Conservation (phyloP, 2,888 invertebrate species). For the Pemphredon lugubris region DNA sequence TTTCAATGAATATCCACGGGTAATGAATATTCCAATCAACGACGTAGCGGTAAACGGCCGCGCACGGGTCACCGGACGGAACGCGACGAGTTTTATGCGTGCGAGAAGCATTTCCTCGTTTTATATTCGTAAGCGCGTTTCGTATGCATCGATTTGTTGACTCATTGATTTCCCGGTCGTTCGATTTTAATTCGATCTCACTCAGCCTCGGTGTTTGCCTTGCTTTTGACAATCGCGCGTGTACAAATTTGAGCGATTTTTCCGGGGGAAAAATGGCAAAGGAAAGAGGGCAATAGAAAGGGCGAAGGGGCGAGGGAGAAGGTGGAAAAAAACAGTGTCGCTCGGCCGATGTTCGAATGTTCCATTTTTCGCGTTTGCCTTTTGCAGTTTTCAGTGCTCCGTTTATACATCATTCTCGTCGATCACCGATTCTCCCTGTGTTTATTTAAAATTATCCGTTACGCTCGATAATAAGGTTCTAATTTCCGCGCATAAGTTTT, state of each 20-base stretch:
- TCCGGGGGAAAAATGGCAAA: constrained; percentile 13
- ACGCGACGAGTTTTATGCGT: constrained; percentile 47
- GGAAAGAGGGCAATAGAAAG: neutral
- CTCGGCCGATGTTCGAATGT: constrained; percentile 21
- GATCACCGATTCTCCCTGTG: constrained; percentile 16
- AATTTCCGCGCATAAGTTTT: constrained; percentile 2
- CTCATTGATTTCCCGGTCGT: constrained; percentile 60
- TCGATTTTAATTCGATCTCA: constrained; percentile 66
- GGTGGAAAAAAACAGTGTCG: neutral
- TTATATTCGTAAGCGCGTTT: constrained; percentile 59
- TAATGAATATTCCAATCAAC: constrained; percentile 45
- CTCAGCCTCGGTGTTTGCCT: constrained; percentile 50
- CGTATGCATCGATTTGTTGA: constrained; percentile 61
- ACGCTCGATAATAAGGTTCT: constrained; percentile 1
- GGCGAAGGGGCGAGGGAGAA: constrained; percentile 2
- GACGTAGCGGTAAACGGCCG: constrained; percentile 1
- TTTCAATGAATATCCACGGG: neutral
- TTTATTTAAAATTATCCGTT: constrained; percentile 4
- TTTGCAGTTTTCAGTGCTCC: constrained; percentile 14
- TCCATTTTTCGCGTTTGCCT: constrained; percentile 25
- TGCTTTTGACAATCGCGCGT: constrained; percentile 58
- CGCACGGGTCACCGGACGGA: neutral
- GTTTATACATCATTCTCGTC: constrained; percentile 7
- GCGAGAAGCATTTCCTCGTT: constrained; percentile 44
- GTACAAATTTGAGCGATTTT: constrained; percentile 57